Evolutionary conservation across 2,113 vertebrate genomes (phyloP).

Genomic region (Aspidoscelis tigris): DNA sequence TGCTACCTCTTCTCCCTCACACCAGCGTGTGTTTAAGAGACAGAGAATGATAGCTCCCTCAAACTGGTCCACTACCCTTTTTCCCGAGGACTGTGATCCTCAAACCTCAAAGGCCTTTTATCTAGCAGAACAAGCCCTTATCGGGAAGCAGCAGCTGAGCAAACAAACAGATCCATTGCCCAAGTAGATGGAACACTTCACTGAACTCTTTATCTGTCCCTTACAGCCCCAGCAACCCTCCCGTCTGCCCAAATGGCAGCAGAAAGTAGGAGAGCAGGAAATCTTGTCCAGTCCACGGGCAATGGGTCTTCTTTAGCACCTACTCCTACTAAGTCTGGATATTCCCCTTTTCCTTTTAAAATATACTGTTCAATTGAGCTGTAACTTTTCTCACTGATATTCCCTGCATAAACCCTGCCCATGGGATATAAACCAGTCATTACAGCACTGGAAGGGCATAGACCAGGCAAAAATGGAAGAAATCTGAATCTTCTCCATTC

Average conservation of each 20-base stretch:
- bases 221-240: conserved; percentile 55
- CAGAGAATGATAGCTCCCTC: background rate
- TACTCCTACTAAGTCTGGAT: background rate
- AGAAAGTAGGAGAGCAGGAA: background rate
- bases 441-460: background rate
- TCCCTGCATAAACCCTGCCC: background rate
- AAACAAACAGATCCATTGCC: conserved; percentile 68
- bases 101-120: background rate
- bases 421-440: background rate
- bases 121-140: conserved; percentile 54
- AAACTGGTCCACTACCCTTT: conserved; percentile 10
- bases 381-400: background rate
- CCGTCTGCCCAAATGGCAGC: conserved; percentile 2
- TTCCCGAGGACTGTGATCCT: background rate
- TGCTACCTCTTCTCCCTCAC: no score
- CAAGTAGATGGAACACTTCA: conserved; percentile 47
- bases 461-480: background rate
- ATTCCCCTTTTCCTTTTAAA: background rate
- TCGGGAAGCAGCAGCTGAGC: conserved; percentile 71
- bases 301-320: background rate
- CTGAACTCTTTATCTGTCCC: conserved; percentile 70
- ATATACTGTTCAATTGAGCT: background rate
- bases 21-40: background rate
- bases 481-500: background rate
- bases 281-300: background rate